Percentiles rank a stretch among this genome's conserved stretches.
Conservation (phyloP, 2,888 invertebrate genomes). For the Campoletis raptor region DNA sequence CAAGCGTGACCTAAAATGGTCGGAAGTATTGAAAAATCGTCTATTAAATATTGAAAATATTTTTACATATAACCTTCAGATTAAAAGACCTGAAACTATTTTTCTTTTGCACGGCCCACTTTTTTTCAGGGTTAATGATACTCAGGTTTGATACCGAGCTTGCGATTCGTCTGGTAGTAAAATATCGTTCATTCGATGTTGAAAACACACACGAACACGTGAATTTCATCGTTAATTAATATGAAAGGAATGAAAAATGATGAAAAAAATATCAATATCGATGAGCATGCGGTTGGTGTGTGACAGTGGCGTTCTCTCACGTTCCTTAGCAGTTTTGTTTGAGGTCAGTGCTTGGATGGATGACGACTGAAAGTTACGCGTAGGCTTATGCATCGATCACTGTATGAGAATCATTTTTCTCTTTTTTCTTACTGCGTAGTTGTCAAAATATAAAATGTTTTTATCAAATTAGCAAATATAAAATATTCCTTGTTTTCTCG, state of each 20-base stretch:
- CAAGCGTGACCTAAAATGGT: background rate
- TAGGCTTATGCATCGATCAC: background rate
- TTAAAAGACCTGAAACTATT: background rate
- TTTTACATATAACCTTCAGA: background rate
- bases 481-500: background rate
- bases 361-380: background rate
- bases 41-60: background rate
- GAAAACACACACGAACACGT: background rate
- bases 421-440: background rate
- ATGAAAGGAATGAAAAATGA: too few species aligned
- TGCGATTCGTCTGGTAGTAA: background rate
- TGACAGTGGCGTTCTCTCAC: background rate
- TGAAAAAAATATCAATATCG: background rate
- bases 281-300: background rate
- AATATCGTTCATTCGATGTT: too few species aligned
- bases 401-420: background rate
- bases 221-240: background rate
- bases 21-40: slow-evolving; percentile 13
- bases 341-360: background rate
- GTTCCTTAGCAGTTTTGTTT: background rate
- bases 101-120: background rate
- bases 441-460: background rate
- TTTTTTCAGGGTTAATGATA: background rate
- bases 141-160: background rate
- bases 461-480: background rate